These are phyloP conservation scores for Amblyornis subalaris DNA, from an alignment of 2,113 vertebrate genomes.

Conservation along the genomic window DNA sequence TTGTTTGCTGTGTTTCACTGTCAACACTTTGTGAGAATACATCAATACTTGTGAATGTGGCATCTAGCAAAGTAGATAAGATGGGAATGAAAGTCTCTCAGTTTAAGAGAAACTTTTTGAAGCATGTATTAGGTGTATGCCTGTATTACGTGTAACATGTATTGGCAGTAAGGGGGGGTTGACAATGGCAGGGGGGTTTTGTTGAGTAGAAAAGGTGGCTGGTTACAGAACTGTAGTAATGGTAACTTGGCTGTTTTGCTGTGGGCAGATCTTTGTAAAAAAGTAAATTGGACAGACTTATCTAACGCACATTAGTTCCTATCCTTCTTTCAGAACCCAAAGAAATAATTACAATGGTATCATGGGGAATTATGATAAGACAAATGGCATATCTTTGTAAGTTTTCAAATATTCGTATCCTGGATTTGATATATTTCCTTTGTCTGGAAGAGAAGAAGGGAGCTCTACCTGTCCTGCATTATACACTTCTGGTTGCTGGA, in stretches of 20 bases:
- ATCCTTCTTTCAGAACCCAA: not conserved
- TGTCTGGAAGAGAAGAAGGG: not conserved
- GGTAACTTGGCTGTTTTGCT: not conserved
- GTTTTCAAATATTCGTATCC: not conserved
- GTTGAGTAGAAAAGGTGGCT: not conserved
- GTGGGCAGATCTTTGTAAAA: not conserved
- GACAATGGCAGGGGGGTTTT: not conserved
- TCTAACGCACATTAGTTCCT: not conserved
- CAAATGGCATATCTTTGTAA: not conserved
- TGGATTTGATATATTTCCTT: not conserved
- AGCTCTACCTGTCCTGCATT: not conserved
- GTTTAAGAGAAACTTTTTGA: not conserved
- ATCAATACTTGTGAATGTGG: not conserved
- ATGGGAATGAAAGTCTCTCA: not conserved
- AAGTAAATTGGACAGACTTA: not conserved
- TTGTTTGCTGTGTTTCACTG: not conserved
- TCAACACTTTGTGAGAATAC: not conserved
- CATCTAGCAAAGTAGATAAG: not conserved
- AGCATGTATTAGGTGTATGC: not conserved
- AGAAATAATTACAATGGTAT: not conserved
- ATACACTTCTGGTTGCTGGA: not conserved
- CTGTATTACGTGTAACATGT: no score
- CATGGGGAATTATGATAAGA: not conserved
- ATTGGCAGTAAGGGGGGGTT: fast-evolving
- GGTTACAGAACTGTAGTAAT: not conserved